A percentile compares a stretch with the other conserved stretches of the same genome.
These are phyloP conservation scores for Semaprochilodus insignis DNA, from an alignment of 2,797 vertebrate genomes.

Conservation along the genomic window DNA sequence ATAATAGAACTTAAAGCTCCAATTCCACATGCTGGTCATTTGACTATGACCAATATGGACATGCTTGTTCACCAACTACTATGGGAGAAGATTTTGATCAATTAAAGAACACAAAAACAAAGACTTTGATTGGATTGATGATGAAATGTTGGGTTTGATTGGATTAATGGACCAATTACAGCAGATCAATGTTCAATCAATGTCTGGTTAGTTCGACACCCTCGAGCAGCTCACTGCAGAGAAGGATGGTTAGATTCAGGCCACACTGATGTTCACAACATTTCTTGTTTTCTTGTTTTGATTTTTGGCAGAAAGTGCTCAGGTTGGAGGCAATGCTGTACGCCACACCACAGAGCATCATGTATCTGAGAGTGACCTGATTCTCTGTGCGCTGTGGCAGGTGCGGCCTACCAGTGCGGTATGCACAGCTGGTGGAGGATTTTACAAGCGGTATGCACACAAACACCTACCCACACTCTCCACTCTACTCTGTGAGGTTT, in stretches of 20 bases:
- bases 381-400: constrained; percentile 63
- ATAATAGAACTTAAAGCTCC: no score
- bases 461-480: constrained; percentile 28
- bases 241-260: constrained; percentile 13
- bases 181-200: not conserved
- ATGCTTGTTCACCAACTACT: no score
- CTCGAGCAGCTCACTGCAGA: not conserved
- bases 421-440: constrained; percentile 60
- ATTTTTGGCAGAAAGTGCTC: constrained; percentile 35
- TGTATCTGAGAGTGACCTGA: constrained; percentile 57
- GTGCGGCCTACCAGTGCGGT: constrained; percentile 74
- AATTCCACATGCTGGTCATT: no score
- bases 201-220: constrained; percentile 33
- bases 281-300: constrained; percentile 44
- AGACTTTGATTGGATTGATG: no score
- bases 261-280: constrained; percentile 39
- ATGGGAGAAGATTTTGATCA: no score
- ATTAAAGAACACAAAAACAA: no score
- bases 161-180: no score
- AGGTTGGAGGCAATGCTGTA: constrained; percentile 36
- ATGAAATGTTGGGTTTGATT: no score
- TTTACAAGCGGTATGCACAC: constrained; percentile 13
- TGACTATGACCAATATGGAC: no score
- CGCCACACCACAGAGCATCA: constrained; percentile 45
- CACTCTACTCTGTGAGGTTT: constrained; percentile 1